Base-by-base conservation (phyloP, 2,113 vertebrate species). In the Xiphophorus hellerii region DNA sequence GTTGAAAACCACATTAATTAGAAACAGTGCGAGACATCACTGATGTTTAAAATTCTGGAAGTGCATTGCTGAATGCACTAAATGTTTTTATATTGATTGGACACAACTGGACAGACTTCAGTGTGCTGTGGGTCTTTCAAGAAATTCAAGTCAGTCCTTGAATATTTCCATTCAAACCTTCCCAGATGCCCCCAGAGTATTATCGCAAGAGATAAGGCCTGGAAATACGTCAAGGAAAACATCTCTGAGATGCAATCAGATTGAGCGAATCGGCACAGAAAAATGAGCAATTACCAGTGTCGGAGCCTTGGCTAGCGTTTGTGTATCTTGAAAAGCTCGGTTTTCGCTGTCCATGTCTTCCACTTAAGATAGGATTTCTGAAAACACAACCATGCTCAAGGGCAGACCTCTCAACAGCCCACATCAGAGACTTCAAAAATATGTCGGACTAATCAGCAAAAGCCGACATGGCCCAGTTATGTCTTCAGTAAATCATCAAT, bases 401-500 rank as follows among this genome's bases (percentile, higher is more conserved):
- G 29, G 17, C 64, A 30, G 35, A 61, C 29, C 25, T 54, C 62
- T n/a, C 62, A 29, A 33, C 74, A 66, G 44, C 58, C 33, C 68
- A 71, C 60, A 73, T 37, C 51, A 71, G 35, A 78, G 61, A 25
- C 60, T 30, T 37, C 33, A 31, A 76, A 28, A 64, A 51, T 76
- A 72, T 35, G 71, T 73, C 25, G 62, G 30, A 71, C 70, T 5
- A 64, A 67, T 66, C n/a, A 27, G 69, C 28, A 13, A 71, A 62
- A 68, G 73, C 25, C 27, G 65, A 78, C 25, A 9, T 48, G 29
- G 64, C 63, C 17, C 62, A 14, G 20, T 70, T 58, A 69, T 76
- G 81, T 75, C 71, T 81, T 81, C 63, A 89, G 77, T 86, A 75
- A 93, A 79, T 79, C 80, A 72, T 87, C 79, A 69, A 39, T 27